Percentiles rank a stretch among this genome's conserved stretches.
Evolutionary conservation across 2,797 vertebrate genomes (phyloP).

Genomic region (Semotilus atromaculatus): DNA sequence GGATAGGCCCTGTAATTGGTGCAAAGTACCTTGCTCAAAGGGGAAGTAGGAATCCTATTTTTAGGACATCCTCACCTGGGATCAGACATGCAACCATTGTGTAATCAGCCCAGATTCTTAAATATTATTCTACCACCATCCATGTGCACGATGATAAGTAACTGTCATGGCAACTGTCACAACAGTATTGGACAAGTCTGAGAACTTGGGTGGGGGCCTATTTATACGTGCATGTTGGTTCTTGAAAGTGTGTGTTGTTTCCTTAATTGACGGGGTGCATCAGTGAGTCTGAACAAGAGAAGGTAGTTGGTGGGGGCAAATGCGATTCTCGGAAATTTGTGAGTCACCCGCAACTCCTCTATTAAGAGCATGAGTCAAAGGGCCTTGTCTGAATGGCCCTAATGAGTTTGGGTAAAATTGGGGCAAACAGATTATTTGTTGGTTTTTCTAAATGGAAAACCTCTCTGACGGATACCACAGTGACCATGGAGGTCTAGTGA

Average conservation of each 20-base stretch:
- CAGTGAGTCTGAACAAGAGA: slow-evolving; percentile 47
- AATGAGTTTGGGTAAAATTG: slow-evolving; percentile 55
- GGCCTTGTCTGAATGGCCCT: slow-evolving; percentile 47
- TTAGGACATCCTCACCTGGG: slow-evolving; percentile 16
- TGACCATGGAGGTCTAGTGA: neutral
- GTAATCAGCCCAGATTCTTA: slow-evolving; percentile 28
- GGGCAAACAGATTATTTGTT: slow-evolving; percentile 52
- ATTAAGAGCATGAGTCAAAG: slow-evolving; percentile 68
- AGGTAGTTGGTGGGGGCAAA: slow-evolving; percentile 42
- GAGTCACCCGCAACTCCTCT: slow-evolving; percentile 67
- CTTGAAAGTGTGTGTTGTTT: slow-evolving; percentile 39
- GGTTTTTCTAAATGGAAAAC: slow-evolving; percentile 48
- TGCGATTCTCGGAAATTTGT: slow-evolving; percentile 68
- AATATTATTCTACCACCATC: slow-evolving; percentile 28
- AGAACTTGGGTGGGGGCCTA: slow-evolving; percentile 43
- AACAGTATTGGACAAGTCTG: slow-evolving; percentile 76
- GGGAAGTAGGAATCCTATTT: neutral
- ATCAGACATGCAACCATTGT: slow-evolving; percentile 24
- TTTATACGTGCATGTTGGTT: slow-evolving; percentile 36
- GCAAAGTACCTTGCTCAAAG: slow-evolving; percentile 2
- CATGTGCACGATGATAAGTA: neutral
- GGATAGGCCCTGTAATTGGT: too few species aligned
- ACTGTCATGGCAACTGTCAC: slow-evolving; percentile 63
- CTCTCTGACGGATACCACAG: slow-evolving; percentile 13
- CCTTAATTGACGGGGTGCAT: slow-evolving; percentile 31